Conservation (phyloP, 2,888 invertebrate genomes). For the Nephrocerus scutellatus region DNA sequence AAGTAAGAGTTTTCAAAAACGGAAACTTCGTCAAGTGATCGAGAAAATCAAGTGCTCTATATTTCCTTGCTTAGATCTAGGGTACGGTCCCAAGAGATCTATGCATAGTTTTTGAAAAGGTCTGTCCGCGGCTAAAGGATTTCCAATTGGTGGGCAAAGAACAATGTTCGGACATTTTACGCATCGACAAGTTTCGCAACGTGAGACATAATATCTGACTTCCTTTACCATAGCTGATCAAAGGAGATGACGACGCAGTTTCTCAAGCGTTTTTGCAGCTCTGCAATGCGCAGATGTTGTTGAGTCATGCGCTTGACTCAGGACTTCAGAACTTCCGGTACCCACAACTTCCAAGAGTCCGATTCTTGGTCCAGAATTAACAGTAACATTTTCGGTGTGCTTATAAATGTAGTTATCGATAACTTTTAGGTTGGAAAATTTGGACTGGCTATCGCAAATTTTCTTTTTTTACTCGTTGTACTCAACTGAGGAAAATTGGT, state of each 20-base stretch:
- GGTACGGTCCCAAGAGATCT: slow-evolving; percentile 18
- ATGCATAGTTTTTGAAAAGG: slow-evolving; percentile 16
- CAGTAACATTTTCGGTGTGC: too few relatives aligned
- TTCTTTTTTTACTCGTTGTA: too few relatives aligned
- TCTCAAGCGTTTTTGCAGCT: slow-evolving; percentile 8
- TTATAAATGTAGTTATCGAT: too few relatives aligned
- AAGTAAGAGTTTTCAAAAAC: slow-evolving; percentile 16
- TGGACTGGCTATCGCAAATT: too few relatives aligned
- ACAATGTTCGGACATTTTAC: slow-evolving; percentile 9
- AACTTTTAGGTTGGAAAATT: too few relatives aligned
- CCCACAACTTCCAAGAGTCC: slow-evolving; percentile 12
- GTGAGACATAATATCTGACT: slow-evolving; percentile 7
- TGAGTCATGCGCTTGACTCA: slow-evolving; percentile 2
- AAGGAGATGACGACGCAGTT: slow-evolving; percentile 9
- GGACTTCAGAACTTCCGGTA: slow-evolving; percentile 4
- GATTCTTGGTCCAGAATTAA: too few relatives aligned
- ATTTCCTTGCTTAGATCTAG: slow-evolving; percentile 6
- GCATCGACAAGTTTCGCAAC: slow-evolving; percentile 14
- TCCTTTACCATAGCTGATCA: slow-evolving; percentile 18
- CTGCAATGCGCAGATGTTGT: slow-evolving; percentile 12
- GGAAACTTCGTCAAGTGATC: slow-evolving; percentile 6
- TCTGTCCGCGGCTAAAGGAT: slow-evolving; percentile 3
- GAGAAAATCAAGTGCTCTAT: slow-evolving; percentile 11
- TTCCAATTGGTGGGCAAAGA: slow-evolving; percentile 13
- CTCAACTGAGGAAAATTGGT: too few relatives aligned